Conservation (phyloP, 2,797 vertebrate species). For the Macropodus opercularis region DNA sequence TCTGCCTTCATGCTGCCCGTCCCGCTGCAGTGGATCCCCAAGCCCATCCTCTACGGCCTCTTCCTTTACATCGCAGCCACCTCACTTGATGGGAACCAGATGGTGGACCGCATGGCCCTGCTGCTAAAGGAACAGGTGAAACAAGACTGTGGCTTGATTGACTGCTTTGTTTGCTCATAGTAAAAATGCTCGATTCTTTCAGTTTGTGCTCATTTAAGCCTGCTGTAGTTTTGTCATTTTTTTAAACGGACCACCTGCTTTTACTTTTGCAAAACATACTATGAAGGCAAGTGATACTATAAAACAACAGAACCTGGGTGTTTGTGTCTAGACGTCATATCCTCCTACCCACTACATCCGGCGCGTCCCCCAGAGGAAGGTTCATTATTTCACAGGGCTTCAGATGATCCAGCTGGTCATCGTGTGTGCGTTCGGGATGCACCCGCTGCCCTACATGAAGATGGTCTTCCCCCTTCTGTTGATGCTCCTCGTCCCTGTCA, state of each 20-base stretch:
- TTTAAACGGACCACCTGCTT: too few relatives aligned
- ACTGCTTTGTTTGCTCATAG: background rate
- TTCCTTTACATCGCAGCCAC: conserved; percentile 95
- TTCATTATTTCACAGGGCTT: conserved; percentile 92
- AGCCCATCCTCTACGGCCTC: conserved; percentile 93
- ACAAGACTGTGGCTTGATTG: conserved; percentile 14
- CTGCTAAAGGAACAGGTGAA: conserved; percentile 95
- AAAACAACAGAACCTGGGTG: background rate
- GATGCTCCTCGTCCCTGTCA: conserved; percentile 92
- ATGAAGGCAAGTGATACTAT: background rate
- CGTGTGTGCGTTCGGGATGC: conserved; percentile 93
- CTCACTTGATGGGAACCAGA: conserved; percentile 94
- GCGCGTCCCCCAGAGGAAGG: conserved; percentile 93
- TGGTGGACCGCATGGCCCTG: conserved; percentile 91
- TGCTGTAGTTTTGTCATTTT: too few relatives aligned
- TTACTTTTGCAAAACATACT: background rate
- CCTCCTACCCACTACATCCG: conserved; percentile 95
- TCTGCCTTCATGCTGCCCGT: conserved; percentile 92
- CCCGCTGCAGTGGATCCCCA: conserved; percentile 95
- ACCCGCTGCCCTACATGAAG: conserved; percentile 94
- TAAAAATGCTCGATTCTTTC: background rate
- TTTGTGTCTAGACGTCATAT: conserved; percentile 84
- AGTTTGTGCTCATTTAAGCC: background rate
- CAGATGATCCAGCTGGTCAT: conserved; percentile 92
- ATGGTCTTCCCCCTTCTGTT: conserved; percentile 97